Evolutionary conservation across 2,888 invertebrate species (phyloP).

Genomic region (Vesta saturnalis): DNA sequence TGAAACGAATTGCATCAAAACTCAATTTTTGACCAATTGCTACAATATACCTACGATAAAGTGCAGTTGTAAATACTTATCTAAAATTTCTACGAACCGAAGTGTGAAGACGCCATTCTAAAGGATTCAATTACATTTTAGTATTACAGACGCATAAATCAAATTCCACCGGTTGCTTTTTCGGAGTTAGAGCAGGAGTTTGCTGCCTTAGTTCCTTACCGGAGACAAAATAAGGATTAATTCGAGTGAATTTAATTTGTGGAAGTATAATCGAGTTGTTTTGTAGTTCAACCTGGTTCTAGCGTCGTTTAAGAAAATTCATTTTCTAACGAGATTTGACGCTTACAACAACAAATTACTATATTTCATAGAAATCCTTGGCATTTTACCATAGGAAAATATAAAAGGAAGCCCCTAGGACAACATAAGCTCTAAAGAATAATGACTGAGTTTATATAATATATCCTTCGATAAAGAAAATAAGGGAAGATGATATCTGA

Average conservation of each 20-base stretch:
- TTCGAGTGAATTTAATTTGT: slow-evolving; percentile 47
- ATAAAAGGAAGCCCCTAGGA: slow-evolving; percentile 20
- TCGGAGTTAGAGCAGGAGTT: slow-evolving; percentile 11
- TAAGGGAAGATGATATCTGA: slow-evolving; percentile 49
- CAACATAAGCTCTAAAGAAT: slow-evolving; percentile 28
- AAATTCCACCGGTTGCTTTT: slow-evolving; percentile 22
- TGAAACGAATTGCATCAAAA: no score
- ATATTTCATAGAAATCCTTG: slow-evolving; percentile 3
- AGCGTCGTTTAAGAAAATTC: slow-evolving; percentile 35
- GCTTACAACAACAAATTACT: slow-evolving; percentile 4
- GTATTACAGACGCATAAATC: slow-evolving; percentile 18
- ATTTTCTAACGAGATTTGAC: slow-evolving; percentile 13
- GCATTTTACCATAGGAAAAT: slow-evolving; percentile 4
- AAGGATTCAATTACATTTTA: slow-evolving; percentile 13
- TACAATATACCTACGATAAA: no score
- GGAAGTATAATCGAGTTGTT: slow-evolving; percentile 50
- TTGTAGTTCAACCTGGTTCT: slow-evolving; percentile 43
- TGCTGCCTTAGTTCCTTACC: no score
- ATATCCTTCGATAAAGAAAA: slow-evolving; percentile 37
- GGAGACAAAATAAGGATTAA: slow-evolving; percentile 42
- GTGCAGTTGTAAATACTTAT: neutral
- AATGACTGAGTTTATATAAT: slow-evolving; percentile 35
- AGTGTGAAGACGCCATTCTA: neutral
- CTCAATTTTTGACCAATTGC: no score
- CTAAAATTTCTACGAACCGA: neutral